These are phyloP conservation scores for Nowickia ferox DNA, from an alignment of 2,888 invertebrate genomes.

Conservation along the genomic window DNA sequence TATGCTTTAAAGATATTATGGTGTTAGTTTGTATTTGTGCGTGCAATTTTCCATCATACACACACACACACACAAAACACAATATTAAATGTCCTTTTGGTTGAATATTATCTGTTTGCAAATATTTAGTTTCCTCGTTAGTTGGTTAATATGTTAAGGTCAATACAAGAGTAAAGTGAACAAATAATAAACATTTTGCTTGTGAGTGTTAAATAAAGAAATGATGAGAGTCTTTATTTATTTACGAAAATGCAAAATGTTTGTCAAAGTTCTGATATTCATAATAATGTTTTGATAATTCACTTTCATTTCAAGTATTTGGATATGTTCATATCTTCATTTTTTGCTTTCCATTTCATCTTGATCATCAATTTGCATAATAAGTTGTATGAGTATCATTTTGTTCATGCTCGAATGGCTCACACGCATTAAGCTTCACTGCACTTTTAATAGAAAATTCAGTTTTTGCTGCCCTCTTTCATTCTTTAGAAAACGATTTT, in stretches of 20 bases:
- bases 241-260: too few species aligned
- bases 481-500: background rate
- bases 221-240: too few species aligned
- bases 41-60: background rate
- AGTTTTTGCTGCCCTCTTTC: background rate
- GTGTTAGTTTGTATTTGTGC: background rate
- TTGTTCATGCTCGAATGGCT: background rate
- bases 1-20: background rate
- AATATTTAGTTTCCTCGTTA: background rate
- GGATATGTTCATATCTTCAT: background rate
- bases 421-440: background rate
- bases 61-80: too few species aligned
- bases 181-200: too few species aligned
- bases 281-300: too few species aligned
- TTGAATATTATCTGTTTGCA: background rate
- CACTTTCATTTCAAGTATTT: too few species aligned
- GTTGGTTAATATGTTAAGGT: background rate
- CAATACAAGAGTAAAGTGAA: background rate
- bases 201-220: too few species aligned
- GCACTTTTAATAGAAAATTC: background rate
- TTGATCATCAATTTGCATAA: conserved; percentile 14
- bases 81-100: background rate
- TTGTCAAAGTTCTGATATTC: too few species aligned
- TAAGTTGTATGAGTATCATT: background rate
- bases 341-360: background rate